These are phyloP conservation scores for Herpetotheres cachinnans DNA, from an alignment of 2,113 vertebrate genomes.

Conservation along the genomic window DNA sequence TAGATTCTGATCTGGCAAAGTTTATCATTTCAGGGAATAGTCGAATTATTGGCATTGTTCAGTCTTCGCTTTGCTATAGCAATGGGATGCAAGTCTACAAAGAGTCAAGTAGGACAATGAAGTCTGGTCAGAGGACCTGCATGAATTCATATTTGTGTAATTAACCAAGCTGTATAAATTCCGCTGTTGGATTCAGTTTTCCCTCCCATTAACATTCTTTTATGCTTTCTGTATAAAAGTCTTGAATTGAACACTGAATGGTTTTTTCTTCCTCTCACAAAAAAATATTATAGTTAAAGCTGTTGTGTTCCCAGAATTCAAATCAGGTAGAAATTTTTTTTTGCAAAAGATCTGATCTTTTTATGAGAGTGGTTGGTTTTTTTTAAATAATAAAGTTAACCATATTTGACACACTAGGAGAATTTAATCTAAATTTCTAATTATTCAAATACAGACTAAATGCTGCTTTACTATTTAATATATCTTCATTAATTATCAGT, in stretches of 20 bases:
- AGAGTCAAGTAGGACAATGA: not conserved
- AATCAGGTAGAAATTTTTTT: conserved; percentile 1
- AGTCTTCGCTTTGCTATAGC: not conserved
- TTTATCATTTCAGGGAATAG: not conserved
- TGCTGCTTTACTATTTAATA: conserved; percentile 17
- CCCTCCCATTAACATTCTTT: not conserved
- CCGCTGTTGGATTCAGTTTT: not conserved
- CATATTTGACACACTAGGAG: conserved; percentile 25
- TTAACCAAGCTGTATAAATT: conserved; percentile 1
- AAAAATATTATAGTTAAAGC: not conserved
- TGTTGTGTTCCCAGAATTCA: not conserved
- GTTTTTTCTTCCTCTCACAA: not conserved
- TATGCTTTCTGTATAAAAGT: not conserved
- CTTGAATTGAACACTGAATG: not conserved
- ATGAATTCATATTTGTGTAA: conserved; percentile 10
- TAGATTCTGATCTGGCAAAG: not conserved
- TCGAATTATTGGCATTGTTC: not conserved
- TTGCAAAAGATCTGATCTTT: not conserved
- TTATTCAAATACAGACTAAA: conserved; percentile 46
- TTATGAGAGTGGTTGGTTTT: not conserved
- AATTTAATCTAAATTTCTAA: conserved; percentile 38
- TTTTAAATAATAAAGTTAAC: conserved; percentile 15
- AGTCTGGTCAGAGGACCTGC: not conserved
- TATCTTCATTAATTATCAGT: conserved; percentile 49
- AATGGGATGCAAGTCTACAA: not conserved